phyloP scores from a whole-genome alignment of 2,888 invertebrate genomes.

The Lamellibrachia satsuma region DNA sequence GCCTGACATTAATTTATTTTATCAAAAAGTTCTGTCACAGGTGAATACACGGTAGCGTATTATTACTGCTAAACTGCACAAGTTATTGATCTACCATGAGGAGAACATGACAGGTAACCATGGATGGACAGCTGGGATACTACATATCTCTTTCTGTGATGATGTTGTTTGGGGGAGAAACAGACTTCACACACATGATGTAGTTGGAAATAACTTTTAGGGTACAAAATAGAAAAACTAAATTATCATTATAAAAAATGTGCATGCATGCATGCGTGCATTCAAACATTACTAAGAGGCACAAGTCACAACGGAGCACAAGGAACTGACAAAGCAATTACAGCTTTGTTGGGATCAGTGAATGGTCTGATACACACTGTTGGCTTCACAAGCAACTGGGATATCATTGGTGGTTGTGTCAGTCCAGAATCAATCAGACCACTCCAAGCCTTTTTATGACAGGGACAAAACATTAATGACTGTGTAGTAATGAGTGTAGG shows the following conservation, averaged over 20 bases:
- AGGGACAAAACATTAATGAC: neutral
- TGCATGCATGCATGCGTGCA: neutral
- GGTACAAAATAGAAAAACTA: neutral
- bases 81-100: neutral
- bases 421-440: neutral
- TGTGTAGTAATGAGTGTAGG: neutral
- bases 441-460: neutral
- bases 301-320: neutral
- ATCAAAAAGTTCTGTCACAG: neutral
- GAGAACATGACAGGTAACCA: no score
- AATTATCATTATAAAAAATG: neutral
- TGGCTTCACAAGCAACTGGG: neutral
- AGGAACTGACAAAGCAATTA: conserved; percentile 1
- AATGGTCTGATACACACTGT: neutral
- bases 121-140: no score
- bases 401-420: neutral
- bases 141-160: no score
- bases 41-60: neutral
- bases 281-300: neutral
- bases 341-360: neutral
- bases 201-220: neutral
- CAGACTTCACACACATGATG: neutral
- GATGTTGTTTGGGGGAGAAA: no score
- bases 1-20: neutral
- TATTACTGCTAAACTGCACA: neutral